Evolutionary conservation across 92 coral and sea anemone genomes (phyloP).

Genomic region (Metridium senile): DNA sequence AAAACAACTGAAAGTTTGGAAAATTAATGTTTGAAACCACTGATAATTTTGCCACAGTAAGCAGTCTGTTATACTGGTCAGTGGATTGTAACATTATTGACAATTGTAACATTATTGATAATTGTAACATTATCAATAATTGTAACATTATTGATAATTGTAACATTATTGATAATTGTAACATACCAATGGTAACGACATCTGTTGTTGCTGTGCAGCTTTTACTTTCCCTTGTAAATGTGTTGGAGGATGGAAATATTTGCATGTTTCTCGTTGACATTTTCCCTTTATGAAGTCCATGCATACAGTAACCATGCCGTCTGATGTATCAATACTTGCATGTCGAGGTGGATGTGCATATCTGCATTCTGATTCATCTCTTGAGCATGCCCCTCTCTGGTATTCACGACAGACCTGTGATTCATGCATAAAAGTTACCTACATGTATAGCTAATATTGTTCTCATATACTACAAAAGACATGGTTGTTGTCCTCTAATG

Average conservation of each 20-base stretch:
- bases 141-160: too few relatives aligned
- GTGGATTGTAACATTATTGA: too few relatives aligned
- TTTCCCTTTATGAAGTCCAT: constrained; percentile 98
- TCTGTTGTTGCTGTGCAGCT: constrained; percentile 82
- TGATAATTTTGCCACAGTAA: too few relatives aligned
- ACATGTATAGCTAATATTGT: too few relatives aligned
- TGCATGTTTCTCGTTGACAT: constrained; percentile 92
- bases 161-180: too few relatives aligned
- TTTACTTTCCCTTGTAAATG: constrained; percentile 92
- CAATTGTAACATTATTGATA: too few relatives aligned
- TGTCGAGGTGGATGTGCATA: constrained; percentile 94
- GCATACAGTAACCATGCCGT: constrained; percentile 95
- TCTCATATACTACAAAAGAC: too few relatives aligned
- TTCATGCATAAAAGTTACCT: not conserved
- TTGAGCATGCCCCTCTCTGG: constrained; percentile 88
- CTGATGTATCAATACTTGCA: constrained; percentile 75
- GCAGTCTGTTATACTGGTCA: too few relatives aligned
- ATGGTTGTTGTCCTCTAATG: too few relatives aligned
- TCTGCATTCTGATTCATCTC: constrained; percentile 84
- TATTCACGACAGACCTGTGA: constrained; percentile 91
- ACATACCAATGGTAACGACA: constrained; percentile 26
- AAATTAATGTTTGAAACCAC: too few relatives aligned
- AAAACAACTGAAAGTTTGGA: too few relatives aligned
- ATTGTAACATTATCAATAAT: too few relatives aligned
- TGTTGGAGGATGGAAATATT: constrained; percentile 94